A percentile compares a stretch with the other conserved stretches of the same genome.
Evolutionary conservation across 2,113 vertebrate species (phyloP).

Genomic region (Triplophysa tibetana): DNA sequence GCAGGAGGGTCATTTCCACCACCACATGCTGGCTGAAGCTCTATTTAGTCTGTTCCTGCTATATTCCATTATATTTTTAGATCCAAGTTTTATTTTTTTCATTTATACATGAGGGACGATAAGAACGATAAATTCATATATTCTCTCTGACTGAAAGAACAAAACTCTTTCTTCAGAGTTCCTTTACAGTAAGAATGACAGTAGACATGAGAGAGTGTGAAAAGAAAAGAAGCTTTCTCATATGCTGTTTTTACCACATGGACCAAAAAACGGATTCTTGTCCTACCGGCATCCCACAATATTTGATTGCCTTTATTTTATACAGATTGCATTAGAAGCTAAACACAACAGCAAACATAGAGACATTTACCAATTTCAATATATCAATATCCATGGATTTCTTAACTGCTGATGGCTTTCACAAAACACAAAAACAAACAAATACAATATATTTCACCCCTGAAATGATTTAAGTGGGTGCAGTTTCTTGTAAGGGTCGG

Average conservation of each 20-base stretch:
- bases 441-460: too few relatives aligned
- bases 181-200: background rate
- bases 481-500: background rate
- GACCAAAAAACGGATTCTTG: background rate
- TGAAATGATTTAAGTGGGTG: too few relatives aligned
- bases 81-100: background rate
- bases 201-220: background rate
- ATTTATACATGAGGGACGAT: background rate
- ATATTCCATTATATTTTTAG: background rate
- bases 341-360: too few relatives aligned
- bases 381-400: too few relatives aligned
- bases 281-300: background rate
- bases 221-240: background rate
- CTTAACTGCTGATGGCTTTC: too few relatives aligned
- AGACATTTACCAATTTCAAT: too few relatives aligned
- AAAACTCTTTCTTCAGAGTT: background rate
- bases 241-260: background rate
- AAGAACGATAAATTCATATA: background rate
- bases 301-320: background rate
- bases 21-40: background rate
- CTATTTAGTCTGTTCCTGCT: background rate
- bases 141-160: conserved; percentile 30
- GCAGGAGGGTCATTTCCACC: background rate
- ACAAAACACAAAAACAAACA: too few relatives aligned
- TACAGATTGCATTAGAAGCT: too few relatives aligned